phyloP scores from a whole-genome alignment of 1,140 invertebrate genomes.

The Lamellibrachia luymesi region DNA sequence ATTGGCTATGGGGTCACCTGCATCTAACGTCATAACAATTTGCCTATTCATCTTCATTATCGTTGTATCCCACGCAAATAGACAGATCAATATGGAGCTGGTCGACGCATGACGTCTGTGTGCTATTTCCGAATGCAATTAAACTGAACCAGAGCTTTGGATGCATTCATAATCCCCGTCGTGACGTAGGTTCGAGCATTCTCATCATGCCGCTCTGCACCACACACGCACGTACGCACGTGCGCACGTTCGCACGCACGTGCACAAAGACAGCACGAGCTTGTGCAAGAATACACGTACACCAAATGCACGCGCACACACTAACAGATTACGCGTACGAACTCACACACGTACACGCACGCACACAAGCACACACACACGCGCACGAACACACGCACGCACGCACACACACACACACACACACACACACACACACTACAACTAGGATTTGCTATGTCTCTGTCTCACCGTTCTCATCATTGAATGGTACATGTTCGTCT shows the following conservation, averaged over 20 bases:
- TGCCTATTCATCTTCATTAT: background rate
- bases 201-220: background rate
- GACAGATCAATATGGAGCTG: background rate
- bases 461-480: background rate
- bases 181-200: background rate
- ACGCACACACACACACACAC: background rate
- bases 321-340: background rate
- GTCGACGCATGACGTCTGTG: background rate
- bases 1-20: background rate
- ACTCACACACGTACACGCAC: background rate
- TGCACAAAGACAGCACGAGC: background rate
- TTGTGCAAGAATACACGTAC: too few species aligned
- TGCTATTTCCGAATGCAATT: background rate
- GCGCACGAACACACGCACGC: too few species aligned
- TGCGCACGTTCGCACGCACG: background rate
- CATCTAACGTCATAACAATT: background rate
- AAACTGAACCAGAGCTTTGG: background rate
- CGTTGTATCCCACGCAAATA: background rate
- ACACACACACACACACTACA: background rate
- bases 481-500: background rate
- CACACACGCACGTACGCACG: background rate
- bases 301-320: too few species aligned
- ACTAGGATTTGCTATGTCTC: too few species aligned
- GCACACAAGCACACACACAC: background rate
- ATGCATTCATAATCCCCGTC: background rate